Percentiles rank a stretch among this genome's conserved stretches.
Evolutionary conservation across 2,888 invertebrate species (phyloP).

Genomic region (Sarcophaga variegata): DNA sequence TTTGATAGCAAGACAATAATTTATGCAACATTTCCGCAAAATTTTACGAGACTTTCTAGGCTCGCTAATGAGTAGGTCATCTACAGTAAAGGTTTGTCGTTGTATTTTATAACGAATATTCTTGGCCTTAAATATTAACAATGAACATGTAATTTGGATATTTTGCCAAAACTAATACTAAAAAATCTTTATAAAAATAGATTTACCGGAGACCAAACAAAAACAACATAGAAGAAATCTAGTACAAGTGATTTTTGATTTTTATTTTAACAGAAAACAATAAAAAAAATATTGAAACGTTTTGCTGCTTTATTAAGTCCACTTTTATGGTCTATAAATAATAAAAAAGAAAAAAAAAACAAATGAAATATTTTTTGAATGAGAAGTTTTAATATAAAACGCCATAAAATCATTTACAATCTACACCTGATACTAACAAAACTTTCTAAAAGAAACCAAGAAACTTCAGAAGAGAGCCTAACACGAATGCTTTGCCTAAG

Average conservation of each 20-base stretch:
- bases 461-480: too few species aligned
- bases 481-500: too few species aligned
- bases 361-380: too few species aligned
- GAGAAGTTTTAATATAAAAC: slow-evolving; percentile 33
- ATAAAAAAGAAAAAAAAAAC: background rate
- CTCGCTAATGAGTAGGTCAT: slow-evolving; percentile 27
- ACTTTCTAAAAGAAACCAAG: too few species aligned
- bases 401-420: slow-evolving; percentile 7
- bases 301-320: background rate
- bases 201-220: background rate
- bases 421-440: too few species aligned
- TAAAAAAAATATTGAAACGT: background rate
- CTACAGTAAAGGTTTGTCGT: slow-evolving; percentile 41
- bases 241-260: background rate
- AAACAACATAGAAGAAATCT: background rate
- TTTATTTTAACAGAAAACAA: too few species aligned
- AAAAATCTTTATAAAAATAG: background rate
- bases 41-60: slow-evolving; percentile 35
- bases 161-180: slow-evolving; percentile 39
- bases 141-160: slow-evolving; percentile 59
- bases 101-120: slow-evolving; percentile 5
- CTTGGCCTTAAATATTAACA: slow-evolving; percentile 52
- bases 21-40: slow-evolving; percentile 61
- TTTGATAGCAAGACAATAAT: slow-evolving; percentile 57
- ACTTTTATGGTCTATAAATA: background rate